phyloP scores from a whole-genome alignment of 2,888 invertebrate species.

The Labia minor region DNA sequence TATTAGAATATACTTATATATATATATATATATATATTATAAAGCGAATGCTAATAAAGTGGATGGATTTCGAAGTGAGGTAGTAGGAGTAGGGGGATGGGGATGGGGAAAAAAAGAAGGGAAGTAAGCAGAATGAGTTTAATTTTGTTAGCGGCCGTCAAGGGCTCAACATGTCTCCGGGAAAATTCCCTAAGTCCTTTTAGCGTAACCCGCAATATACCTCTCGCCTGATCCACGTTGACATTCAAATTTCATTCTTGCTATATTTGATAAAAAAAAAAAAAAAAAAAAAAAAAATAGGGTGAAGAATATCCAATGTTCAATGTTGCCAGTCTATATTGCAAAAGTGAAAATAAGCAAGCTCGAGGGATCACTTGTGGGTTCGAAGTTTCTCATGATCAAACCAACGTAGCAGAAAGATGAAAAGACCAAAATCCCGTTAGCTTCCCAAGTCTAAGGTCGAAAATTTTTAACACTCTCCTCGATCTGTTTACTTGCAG shows the following conservation, averaged over 20 bases:
- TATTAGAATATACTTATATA: neutral
- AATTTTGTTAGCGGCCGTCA: neutral
- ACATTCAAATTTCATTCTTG: slow-evolving; percentile 39
- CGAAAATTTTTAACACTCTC: slow-evolving; percentile 3
- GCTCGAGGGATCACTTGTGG: neutral
- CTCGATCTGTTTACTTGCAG: neutral
- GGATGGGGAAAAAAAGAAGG: neutral
- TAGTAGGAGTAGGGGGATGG: no score
- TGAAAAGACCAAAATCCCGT: slow-evolving; percentile 42
- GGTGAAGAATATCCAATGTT: neutral
- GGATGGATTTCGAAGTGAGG: no score
- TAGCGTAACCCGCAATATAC: slow-evolving; percentile 31
- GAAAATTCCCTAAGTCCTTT: neutral
- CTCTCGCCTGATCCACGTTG: slow-evolving; percentile 37
- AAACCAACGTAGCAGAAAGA: slow-evolving; percentile 43
- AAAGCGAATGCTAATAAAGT: no score
- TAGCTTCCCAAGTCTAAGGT: neutral
- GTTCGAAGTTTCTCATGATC: slow-evolving; percentile 30
- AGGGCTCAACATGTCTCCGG: neutral
- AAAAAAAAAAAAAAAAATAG: no score
- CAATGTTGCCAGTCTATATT: slow-evolving; percentile 18
- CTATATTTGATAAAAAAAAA: slow-evolving; percentile 8
- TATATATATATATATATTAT: no score
- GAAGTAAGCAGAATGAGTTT: neutral
- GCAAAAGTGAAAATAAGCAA: slow-evolving; percentile 9